phyloP scores from a whole-genome alignment of 2,113 vertebrate genomes.

The Cebidichthys violaceus region DNA sequence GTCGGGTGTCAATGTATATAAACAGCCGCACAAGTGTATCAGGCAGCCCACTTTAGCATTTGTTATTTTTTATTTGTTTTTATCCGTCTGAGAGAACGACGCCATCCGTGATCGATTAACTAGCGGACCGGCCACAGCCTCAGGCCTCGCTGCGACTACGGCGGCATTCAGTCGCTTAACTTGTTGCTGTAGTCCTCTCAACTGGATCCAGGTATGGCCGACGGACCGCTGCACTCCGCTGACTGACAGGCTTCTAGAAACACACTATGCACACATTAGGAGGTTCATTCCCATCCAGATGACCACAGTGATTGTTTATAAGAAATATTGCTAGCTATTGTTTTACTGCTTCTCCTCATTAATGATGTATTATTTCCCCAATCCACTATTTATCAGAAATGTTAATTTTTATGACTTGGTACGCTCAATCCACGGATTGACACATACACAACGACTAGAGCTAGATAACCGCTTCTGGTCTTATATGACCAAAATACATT shows the following conservation, averaged over 20 bases:
- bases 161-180: background rate
- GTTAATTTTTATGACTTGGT: background rate
- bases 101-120: no score
- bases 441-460: background rate
- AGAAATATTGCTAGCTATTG: background rate
- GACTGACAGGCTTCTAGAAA: background rate
- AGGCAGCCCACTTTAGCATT: no score
- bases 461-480: background rate
- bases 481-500: background rate
- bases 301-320: background rate
- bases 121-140: no score
- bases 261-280: background rate
- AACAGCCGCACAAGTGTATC: background rate
- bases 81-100: no score
- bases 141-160: background rate
- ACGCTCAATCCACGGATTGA: background rate
- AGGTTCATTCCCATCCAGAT: background rate
- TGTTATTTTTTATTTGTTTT: no score
- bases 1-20: no score
- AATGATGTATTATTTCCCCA: background rate
- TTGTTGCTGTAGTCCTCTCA: background rate
- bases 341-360: background rate
- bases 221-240: background rate
- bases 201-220: background rate
- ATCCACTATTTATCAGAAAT: background rate